phyloP scores from a whole-genome alignment of 2,797 vertebrate species.

The Peromyscus aztecus region DNA sequence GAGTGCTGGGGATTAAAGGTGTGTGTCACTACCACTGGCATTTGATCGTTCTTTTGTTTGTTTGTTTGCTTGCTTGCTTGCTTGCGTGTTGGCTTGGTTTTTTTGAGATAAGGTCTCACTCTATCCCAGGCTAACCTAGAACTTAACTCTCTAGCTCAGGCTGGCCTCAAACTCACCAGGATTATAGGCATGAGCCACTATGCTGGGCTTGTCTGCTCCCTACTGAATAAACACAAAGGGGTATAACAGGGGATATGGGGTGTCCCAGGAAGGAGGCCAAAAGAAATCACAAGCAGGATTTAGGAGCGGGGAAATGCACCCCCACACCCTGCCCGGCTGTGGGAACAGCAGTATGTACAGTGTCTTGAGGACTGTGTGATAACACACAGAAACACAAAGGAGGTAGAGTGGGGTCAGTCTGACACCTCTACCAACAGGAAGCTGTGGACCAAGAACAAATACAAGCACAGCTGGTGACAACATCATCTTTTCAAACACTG shows the following conservation, averaged over 20 bases:
- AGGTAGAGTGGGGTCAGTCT: accelerated
- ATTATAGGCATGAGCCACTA: background rate
- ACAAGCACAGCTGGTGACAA: background rate
- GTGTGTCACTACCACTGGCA: background rate
- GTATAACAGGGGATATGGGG: background rate
- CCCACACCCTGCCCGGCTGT: background rate
- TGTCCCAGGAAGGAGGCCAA: background rate
- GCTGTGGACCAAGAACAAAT: background rate
- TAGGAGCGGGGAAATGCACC: background rate
- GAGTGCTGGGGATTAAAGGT: background rate
- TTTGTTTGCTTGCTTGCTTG: background rate
- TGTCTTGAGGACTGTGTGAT: accelerated
- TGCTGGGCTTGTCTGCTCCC: background rate
- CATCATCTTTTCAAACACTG: background rate
- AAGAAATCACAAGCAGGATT: background rate
- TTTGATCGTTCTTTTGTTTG: background rate
- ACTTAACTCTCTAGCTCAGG: background rate
- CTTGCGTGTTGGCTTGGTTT: background rate
- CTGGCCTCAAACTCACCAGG: background rate
- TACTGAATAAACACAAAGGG: background rate
- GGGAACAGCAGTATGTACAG: background rate
- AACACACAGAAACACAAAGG: accelerated
- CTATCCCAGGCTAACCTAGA: background rate
- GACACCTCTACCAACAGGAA: background rate
- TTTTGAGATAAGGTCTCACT: background rate